Evolutionary conservation across 1,140 invertebrate genomes (phyloP).

Genomic region (Heliothis subflexa): DNA sequence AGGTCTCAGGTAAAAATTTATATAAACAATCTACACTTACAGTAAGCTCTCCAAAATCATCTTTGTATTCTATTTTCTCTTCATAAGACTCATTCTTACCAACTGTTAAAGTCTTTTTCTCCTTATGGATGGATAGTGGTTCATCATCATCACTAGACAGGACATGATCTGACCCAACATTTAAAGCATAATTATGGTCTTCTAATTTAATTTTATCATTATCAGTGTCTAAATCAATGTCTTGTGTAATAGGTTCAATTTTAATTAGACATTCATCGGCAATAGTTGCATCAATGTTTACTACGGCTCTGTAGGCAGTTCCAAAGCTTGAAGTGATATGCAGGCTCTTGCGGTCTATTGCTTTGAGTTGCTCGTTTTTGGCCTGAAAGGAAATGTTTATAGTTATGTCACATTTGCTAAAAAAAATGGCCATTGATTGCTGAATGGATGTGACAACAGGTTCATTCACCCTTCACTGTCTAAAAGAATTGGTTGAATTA

Average conservation of each 20-base stretch:
- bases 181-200: constrained; percentile 37
- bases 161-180: background rate
- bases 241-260: background rate
- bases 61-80: constrained; percentile 13
- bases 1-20: no score
- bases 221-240: background rate
- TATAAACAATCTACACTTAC: background rate
- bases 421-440: no score
- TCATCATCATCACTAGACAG: constrained; percentile 48
- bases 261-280: background rate
- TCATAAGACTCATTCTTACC: background rate
- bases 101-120: constrained; percentile 14
- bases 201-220: constrained; percentile 24
- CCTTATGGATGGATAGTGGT: constrained; percentile 35
- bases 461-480: no score
- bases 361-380: background rate
- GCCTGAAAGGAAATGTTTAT: background rate
- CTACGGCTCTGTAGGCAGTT: background rate
- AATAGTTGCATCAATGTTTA: background rate
- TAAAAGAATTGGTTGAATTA: no score
- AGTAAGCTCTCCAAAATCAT: background rate
- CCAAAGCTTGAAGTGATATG: background rate
- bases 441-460: no score
- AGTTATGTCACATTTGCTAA: no score
- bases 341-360: constrained; percentile 9